These are phyloP conservation scores for Antedon mediterranea DNA, from an alignment of 53 echinoderm and acorn worm species.

Conservation along the genomic window DNA sequence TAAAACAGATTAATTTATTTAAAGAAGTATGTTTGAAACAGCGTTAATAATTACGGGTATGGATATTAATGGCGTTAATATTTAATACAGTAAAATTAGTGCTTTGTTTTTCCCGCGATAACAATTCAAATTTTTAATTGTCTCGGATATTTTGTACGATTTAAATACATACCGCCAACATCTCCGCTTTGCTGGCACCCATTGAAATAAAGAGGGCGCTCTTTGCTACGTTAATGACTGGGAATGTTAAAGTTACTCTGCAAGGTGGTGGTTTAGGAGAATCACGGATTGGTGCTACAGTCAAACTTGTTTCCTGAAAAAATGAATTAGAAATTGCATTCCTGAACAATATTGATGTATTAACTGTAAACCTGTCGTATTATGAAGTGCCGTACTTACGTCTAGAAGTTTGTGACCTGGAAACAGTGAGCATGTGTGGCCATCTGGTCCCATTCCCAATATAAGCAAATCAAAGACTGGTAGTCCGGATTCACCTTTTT, in stretches of 20 bases:
- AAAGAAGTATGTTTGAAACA: too few relatives aligned
- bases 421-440: conserved; percentile 94
- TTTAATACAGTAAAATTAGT: neutral
- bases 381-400: conserved; percentile 39
- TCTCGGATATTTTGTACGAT: too few relatives aligned
- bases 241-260: conserved; percentile 79
- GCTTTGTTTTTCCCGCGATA: neutral
- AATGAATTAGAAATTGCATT: neutral
- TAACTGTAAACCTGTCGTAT: neutral
- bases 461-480: conserved; percentile 94
- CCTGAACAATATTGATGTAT: neutral
- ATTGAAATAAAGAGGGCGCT: conserved; percentile 83
- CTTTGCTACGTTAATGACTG: conserved; percentile 77
- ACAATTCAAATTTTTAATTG: too few relatives aligned
- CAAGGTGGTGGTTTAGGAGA: conserved; percentile 97
- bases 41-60: too few relatives aligned
- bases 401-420: conserved; percentile 75
- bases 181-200: conserved; percentile 78
- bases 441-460: conserved; percentile 97
- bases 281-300: conserved; percentile 79
- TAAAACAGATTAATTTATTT: neutral
- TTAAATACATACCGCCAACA: conserved; percentile 43
- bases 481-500: conserved; percentile 13
- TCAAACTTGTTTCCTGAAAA: conserved; percentile 50
- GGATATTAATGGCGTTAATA: too few relatives aligned